phyloP scores from a whole-genome alignment of 2,113 vertebrate genomes.

The Taxidea taxus region DNA sequence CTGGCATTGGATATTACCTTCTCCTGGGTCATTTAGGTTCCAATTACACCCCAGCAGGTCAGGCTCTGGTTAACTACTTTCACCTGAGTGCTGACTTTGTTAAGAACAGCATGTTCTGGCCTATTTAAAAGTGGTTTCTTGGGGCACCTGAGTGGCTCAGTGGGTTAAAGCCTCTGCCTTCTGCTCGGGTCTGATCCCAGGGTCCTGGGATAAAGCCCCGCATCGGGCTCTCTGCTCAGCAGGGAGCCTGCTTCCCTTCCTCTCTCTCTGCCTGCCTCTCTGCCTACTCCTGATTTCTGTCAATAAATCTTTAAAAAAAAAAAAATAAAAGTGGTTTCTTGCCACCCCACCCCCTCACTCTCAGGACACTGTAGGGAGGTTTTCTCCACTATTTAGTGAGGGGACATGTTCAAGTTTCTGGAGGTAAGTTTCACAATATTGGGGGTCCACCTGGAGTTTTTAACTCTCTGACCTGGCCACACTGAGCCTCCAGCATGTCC shows the following conservation, averaged over 20 bases:
- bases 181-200: too few species aligned
- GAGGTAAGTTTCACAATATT: background rate
- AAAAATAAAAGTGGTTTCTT: background rate
- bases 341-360: background rate
- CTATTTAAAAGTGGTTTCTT: background rate
- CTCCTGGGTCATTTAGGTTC: background rate
- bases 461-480: background rate
- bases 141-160: too few species aligned
- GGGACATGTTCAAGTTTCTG: too few species aligned
- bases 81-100: background rate
- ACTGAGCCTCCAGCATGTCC: background rate
- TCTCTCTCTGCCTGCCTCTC: too few species aligned
- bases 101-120: background rate
- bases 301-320: too few species aligned
- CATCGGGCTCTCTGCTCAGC: too few species aligned
- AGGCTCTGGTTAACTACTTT: background rate
- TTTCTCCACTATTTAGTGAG: background rate
- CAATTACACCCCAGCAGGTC: background rate
- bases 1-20: background rate
- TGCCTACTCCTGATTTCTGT: too few species aligned
- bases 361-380: accelerated
- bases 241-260: too few species aligned
- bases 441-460: background rate
- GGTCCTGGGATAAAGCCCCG: too few species aligned
- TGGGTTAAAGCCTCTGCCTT: too few species aligned